phyloP scores from a whole-genome alignment of 1,140 invertebrate genomes.

The Andricus grossulariae region DNA sequence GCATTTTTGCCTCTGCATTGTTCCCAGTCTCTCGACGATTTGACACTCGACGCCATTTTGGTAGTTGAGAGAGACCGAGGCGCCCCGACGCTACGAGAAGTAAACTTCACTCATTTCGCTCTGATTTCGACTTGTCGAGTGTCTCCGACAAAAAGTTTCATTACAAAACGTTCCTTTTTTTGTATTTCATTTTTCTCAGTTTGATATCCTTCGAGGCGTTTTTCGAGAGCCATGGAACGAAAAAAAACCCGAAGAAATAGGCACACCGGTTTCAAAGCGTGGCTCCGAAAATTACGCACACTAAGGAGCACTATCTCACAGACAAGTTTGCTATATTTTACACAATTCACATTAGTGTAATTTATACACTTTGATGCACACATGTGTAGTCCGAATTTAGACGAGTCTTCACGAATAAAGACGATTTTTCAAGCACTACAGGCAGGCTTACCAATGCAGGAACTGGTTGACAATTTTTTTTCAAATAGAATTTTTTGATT shows the following conservation, averaged over 20 bases:
- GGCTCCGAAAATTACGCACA: neutral
- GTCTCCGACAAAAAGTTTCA: neutral
- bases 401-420: no score
- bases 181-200: neutral
- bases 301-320: neutral
- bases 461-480: no score
- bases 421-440: no score
- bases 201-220: neutral
- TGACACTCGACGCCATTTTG: slow-evolving; percentile 27
- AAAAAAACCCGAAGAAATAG: neutral
- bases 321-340: neutral
- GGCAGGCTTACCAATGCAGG: no score
- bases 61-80: slow-evolving; percentile 7
- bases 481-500: no score
- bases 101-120: slow-evolving; percentile 8
- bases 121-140: neutral
- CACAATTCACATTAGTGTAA: neutral
- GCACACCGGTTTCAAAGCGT: slow-evolving; percentile 30
- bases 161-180: neutral
- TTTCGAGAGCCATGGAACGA: neutral
- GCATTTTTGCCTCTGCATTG: slow-evolving; percentile 26
- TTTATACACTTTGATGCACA: no score
- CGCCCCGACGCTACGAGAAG: slow-evolving; percentile 18
- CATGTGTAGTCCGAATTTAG: no score
- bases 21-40: slow-evolving; percentile 19